phyloP scores from a whole-genome alignment of 2,113 vertebrate genomes.

The Thamnaconus septentrionalis region DNA sequence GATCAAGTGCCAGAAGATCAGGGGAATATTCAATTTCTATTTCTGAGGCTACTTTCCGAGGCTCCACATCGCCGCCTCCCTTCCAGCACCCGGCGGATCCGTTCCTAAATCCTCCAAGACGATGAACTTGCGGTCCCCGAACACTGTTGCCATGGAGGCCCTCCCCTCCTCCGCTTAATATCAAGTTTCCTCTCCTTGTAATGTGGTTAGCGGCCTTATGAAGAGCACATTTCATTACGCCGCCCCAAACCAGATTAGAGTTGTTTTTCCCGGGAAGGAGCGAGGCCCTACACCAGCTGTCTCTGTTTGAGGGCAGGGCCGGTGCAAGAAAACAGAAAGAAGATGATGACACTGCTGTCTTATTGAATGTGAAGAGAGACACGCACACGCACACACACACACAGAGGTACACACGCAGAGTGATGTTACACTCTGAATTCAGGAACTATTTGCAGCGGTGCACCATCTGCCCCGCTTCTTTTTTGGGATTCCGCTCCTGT shows the following conservation, averaged over 20 bases:
- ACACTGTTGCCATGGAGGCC: slow-evolving; percentile 67
- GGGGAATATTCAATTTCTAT: slow-evolving; percentile 41
- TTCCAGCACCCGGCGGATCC: slow-evolving; percentile 50
- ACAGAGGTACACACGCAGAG: no score
- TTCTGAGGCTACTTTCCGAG: slow-evolving; percentile 46
- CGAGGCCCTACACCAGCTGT: slow-evolving; percentile 50
- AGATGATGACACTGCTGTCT: no score
- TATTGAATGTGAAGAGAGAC: no score
- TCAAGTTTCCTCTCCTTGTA: slow-evolving; percentile 53
- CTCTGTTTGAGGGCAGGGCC: slow-evolving; percentile 28
- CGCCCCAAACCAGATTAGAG: slow-evolving; percentile 62
- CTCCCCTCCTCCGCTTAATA: slow-evolving; percentile 29
- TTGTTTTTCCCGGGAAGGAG: slow-evolving; percentile 54
- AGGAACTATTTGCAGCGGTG: no score
- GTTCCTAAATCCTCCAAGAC: slow-evolving; percentile 60
- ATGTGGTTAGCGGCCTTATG: slow-evolving; percentile 61
- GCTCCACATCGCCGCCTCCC: slow-evolving; percentile 43
- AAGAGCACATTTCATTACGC: slow-evolving; percentile 71
- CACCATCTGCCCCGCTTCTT: no score
- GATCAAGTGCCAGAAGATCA: slow-evolving; percentile 39
- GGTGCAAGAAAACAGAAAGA: slow-evolving; percentile 1
- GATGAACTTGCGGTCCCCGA: slow-evolving; percentile 30
- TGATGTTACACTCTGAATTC: no score
- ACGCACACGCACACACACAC: no score
- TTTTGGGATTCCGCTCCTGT: no score